Evolutionary conservation across 2,113 vertebrate species (phyloP), one percentile per base, ranked within the genome.

Genomic region (Callaeas wilsoni): DNA sequence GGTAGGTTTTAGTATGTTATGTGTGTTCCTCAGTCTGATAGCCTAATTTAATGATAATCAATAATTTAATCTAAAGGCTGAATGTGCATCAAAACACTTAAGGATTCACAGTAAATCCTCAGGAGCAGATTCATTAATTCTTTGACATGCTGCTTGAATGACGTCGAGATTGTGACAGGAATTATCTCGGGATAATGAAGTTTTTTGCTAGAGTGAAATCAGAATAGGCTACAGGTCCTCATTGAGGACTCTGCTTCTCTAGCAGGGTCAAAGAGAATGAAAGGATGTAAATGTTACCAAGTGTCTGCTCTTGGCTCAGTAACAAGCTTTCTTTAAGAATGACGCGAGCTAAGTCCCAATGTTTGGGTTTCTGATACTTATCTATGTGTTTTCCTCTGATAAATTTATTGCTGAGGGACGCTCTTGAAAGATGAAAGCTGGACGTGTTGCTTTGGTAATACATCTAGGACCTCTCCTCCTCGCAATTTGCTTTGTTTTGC

Each of bases 321-420:
- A 62, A 13, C 2, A 7, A 30, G 6, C n/a, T 81, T 30, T 5
- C 16, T 77, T 39, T 18, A 13, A 65, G 18, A 29, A 47, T 32
- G 55, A 4, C 7, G 23, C 32, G 11, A 8, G 17, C 0, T 9
- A 29, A 71, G 56, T 10, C 3, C 16, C n/a, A 32, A 0, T 17
- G 13, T 23, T 87, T 65, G 67, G 10, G 14, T 65, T 81, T 32
- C 23, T 14, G 10, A n/a, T 60, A 27, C 16, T 46, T 21, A 37
- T 5, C 37, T 47, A 2, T 39, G 7, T 46, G 14, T 46, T 59
- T 81, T 64, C 9, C 8, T 69, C 26, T 42, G 32, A 13, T 47
- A 42, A 12, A n/a, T 65, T 42, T 53, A 19, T 70, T 81, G 2
- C 26, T 17, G 16, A 30, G 80, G 50, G 19, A 30, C 6, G 9